phyloP scores from a whole-genome alignment of 92 coral and sea anemone species.

The Zoanthus sociatus region DNA sequence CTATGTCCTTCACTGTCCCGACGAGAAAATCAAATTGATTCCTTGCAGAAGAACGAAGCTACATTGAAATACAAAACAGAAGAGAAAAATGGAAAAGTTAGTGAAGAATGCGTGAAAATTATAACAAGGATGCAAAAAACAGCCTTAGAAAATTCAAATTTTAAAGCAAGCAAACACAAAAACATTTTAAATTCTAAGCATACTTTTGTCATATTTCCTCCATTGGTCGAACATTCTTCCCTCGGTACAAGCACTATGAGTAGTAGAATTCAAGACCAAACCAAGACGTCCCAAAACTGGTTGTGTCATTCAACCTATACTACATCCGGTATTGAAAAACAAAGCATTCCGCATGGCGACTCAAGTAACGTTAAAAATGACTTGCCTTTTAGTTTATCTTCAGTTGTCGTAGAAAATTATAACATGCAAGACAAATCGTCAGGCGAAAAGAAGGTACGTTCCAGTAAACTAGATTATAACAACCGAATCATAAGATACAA shows the following conservation, averaged over 20 bases:
- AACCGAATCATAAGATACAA: too few relatives aligned
- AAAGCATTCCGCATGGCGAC: neutral
- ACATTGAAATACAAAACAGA: neutral
- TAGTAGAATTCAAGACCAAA: neutral
- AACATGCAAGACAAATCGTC: neutral
- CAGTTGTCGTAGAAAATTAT: neutral
- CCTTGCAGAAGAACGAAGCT: too few relatives aligned
- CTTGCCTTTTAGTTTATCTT: neutral
- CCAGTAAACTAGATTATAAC: too few relatives aligned
- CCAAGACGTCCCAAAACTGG: neutral
- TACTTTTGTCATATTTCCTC: neutral
- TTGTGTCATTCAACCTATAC: neutral
- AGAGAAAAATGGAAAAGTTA: neutral
- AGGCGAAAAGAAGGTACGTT: neutral
- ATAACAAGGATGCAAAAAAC: neutral
- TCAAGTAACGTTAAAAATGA: neutral
- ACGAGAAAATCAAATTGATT: neutral
- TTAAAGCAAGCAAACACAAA: neutral
- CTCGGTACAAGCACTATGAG: neutral
- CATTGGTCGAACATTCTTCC: neutral
- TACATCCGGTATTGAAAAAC: neutral
- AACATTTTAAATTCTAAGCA: neutral
- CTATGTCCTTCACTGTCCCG: neutral
- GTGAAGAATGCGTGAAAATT: neutral
- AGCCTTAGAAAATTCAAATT: neutral